Evolutionary conservation across 2,113 vertebrate species (phyloP), one percentile per base, ranked within the genome.

Genomic region (Columbina picui): DNA sequence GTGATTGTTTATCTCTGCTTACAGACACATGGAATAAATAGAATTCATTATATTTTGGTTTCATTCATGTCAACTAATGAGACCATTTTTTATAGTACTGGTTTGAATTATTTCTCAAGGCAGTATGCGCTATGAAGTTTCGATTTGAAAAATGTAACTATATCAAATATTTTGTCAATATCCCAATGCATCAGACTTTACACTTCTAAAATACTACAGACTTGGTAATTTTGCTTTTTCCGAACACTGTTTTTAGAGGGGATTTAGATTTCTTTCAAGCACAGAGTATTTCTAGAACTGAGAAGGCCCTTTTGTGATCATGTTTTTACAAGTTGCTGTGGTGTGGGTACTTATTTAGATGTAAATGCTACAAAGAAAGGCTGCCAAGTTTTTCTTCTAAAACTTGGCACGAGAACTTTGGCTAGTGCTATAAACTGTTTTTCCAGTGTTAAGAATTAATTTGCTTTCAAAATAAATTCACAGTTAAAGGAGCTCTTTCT

Each of bases 241-340:
- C 88, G 86, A 92, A 18, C 9, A 15, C 27, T 81, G 45, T 56
- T 81, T 84, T 45, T 45, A 79, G 32, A 30, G 21, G 25, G 25
- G 11, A 41, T 84, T 61, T 84, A 52, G 73, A 76, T 38, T 56
- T 79, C 65, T 89, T 94, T 87, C 55, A 92, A 82, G 74, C 53
- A 87, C 79, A 47, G 73, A 71, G 64, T 77, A 70, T 89, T 94
- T 94, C 81, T 96, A 79, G 39, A 71, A 81, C 71, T 84, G 78
- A 94, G 91, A 95, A 94, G 75, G 17, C 41, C 18, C 87, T 94
- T 94, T 83, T 90, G 73, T 94, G 63, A 75, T 94, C 65, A 32
- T 94, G 80, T 92, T 95, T 96, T 95, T 87, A 87, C 95, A 94
- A 81, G 88, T 59, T 85, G 29, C 50, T 87, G 84, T 86, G 82